phyloP scores from a whole-genome alignment of 35 echinoderm and acorn worm genomes.

The Hemicentrotus pulcherrimus region DNA sequence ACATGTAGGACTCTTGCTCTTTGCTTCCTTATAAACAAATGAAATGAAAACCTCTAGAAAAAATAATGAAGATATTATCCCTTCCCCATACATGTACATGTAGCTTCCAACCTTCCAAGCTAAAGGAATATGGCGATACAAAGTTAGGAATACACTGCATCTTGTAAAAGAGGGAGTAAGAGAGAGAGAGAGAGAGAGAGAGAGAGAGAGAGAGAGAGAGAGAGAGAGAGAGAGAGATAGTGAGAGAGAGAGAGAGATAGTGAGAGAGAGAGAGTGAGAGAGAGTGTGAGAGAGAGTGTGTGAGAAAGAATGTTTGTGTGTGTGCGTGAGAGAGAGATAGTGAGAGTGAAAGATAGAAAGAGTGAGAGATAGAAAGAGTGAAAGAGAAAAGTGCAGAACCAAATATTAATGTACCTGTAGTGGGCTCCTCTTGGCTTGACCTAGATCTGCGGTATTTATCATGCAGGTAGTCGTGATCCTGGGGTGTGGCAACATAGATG shows the following conservation, averaged over 20 bases:
- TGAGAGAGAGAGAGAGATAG: background rate
- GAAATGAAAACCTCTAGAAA: no score
- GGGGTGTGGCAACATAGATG: slow-evolving; percentile 62
- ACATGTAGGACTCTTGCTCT: no score
- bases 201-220: no score
- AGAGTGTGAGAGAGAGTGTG: no score
- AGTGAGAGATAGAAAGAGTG: no score
- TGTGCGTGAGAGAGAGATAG: no score
- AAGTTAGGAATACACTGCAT: background rate
- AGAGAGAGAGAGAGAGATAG: no score
- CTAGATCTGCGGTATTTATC: slow-evolving; percentile 38
- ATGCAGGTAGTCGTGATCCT: slow-evolving; percentile 75
- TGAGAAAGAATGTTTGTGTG: no score
- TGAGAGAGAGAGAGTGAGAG: background rate
- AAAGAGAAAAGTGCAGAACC: background rate
- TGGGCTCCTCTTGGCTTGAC: slow-evolving; percentile 53
- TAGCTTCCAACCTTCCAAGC: background rate
- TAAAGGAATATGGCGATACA: background rate
- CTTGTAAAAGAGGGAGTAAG: background rate
- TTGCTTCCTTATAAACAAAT: no score
- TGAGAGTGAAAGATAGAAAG: no score
- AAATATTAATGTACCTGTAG: slow-evolving; percentile 31
- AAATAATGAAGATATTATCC: background rate
- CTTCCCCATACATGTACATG: background rate
- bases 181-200: background rate